phyloP scores from a whole-genome alignment of 2,797 vertebrate genomes.

The Caiman crocodilus region DNA sequence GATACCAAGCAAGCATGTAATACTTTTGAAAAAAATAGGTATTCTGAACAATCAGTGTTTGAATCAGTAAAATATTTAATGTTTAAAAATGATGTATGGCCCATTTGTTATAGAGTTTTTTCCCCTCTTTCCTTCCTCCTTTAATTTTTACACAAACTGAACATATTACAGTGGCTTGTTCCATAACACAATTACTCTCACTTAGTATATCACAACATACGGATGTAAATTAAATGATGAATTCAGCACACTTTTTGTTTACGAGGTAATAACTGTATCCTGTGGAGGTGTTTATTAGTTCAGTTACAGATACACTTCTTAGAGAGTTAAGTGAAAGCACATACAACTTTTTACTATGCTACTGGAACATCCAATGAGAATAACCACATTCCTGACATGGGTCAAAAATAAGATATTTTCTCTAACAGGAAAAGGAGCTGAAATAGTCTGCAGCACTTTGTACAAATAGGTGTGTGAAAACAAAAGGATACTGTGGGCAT shows the following conservation, averaged over 20 bases:
- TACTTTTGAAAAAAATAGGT: not conserved
- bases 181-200: slow-evolving; percentile 47
- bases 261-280: slow-evolving; percentile 71
- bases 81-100: slow-evolving; percentile 20
- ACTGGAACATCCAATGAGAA: slow-evolving; percentile 20
- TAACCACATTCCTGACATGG: not conserved
- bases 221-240: slow-evolving; percentile 69
- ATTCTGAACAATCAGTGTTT: not conserved
- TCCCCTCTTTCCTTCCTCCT: not conserved
- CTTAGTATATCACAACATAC: slow-evolving; percentile 47
- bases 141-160: not conserved
- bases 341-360: slow-evolving; percentile 7
- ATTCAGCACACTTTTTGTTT: slow-evolving; percentile 57
- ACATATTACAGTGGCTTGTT: not conserved
- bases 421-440: not conserved
- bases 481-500: not conserved
- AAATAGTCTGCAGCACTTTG: not conserved
- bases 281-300: slow-evolving; percentile 71
- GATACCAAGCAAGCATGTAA: slow-evolving; percentile 19
- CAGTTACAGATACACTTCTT: slow-evolving; percentile 44
- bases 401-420: not conserved
- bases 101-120: not conserved
- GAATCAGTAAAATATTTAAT: slow-evolving; percentile 38
- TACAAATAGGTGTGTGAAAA: not conserved
- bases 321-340: slow-evolving; percentile 51